Base-by-base conservation (phyloP, 2,888 invertebrate species). In the Caenorhabditis doughertyi region DNA sequence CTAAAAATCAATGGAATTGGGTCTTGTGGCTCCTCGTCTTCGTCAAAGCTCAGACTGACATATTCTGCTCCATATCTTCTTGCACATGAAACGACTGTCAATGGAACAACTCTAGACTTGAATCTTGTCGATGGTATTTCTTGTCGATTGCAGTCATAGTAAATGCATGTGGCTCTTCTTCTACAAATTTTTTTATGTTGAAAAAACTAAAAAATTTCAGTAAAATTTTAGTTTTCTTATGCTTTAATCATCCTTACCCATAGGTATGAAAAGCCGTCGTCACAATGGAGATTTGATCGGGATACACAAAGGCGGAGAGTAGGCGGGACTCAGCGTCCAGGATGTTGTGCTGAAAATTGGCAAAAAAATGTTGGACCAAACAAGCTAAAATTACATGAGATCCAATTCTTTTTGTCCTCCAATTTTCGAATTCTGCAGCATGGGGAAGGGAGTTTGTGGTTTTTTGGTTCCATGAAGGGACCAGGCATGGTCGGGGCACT, bases 281-380 rank as follows among this genome's bases (percentile, higher is more conserved):
- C 5, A 55, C 42, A 21, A 79, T 56, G 13, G 79, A 68, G n/a
- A 79, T 64, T 18, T 62, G 55, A 29, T 70, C 70, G 1, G 68
- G 68, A 56, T 79, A 79, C 21, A 68, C 68, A n/a, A 68, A 68
- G 0, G 68, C 68, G 0, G 68, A 68, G 13, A 68, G 55, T 4
- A 68, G 55, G 27, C 68, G 68, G 1, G 68, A 13, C 21, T 64
- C 64, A 18, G 64, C 64, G 21, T 64, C 64, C 0, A 49, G 27
- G 4, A 64, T 47, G 27, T 64, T 47, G 47, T 64, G 11, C 64
- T 64, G 47, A 29, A 62, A 47, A 25, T 25, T 23, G 3, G 4
- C 4, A 58, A 4, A 8, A 1, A 18, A 21, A 18, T 8, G n/a
- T 47, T 18, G 7, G 18, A 18, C 3, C 9, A 39, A 9, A 9